Base-by-base conservation (phyloP, 2,888 invertebrate species). In the Drosophila peninsularis region DNA sequence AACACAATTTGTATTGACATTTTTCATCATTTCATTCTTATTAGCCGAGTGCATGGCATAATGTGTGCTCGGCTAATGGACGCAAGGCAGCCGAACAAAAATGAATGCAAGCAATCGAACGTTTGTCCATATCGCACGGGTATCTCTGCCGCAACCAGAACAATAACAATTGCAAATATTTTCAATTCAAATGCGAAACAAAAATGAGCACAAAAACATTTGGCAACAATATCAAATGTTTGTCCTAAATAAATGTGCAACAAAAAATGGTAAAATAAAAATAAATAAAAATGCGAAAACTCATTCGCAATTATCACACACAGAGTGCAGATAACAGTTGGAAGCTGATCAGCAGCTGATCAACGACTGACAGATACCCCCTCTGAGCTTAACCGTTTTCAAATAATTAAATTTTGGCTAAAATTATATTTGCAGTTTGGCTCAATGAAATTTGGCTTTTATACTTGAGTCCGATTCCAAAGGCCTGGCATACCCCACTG, bases 61-160 rank as follows among this genome's bases (percentile, higher is more conserved):
- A 54, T 44, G 42, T n/a, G 32, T 13, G 24, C 19, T 19, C 41
- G 9, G 1, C 54, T 42, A 62, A 60, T 71, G 55, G 55, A 50
- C 21, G 13, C 47, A 45, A 14, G 10, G 44, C 21, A 24, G 21
- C 27, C 2, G 30, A 30, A 30, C 10, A 49, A 42, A 52, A 62
- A n/a, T n/a, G 19, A 54, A 42, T 45, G 54, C 52, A 57, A 82
- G 67, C 72, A 82, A 79, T 76, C 66, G 53, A 45, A 50, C 54
- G 54, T 19, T 64, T 62, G 52, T 10, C 53, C 52, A 56, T 41
- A 44, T 34, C 50, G 30, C 36, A 52, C 14, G 52, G 21, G 14
- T 6, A 52, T 49, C 30, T 37, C 9, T 37, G 30, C 39, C 56
- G 36, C 9, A 42, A 34, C 53, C 56, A 45, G 10, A 58, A 54